phyloP scores from a whole-genome alignment of 2,888 invertebrate genomes.

The Pyrochroa serraticornis region DNA sequence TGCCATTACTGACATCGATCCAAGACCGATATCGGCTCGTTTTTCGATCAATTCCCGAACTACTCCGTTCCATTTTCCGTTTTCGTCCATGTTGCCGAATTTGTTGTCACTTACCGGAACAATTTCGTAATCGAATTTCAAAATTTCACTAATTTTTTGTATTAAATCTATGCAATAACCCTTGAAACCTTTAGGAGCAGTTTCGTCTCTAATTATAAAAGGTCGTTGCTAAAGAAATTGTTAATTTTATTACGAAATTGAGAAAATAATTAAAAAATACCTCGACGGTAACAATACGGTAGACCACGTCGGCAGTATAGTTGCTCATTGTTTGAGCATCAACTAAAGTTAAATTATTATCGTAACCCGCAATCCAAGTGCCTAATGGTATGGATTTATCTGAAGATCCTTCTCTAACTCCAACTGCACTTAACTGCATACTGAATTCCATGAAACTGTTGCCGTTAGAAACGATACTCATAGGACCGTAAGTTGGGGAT shows the following conservation, averaged over 20 bases:
- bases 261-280: slow-evolving; percentile 57
- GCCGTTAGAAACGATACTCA: slow-evolving; percentile 70
- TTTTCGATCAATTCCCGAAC: slow-evolving; percentile 58
- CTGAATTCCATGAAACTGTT: slow-evolving; percentile 77
- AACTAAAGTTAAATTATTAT: slow-evolving; percentile 68
- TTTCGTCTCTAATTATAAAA: slow-evolving; percentile 76
- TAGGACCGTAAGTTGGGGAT: slow-evolving; percentile 72
- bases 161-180: slow-evolving; percentile 97
- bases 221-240: slow-evolving; percentile 71
- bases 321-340: slow-evolving; percentile 73
- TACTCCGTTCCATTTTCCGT: slow-evolving; percentile 70
- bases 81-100: slow-evolving; percentile 89
- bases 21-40: slow-evolving; percentile 91
- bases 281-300: slow-evolving; percentile 83
- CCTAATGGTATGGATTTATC: slow-evolving; percentile 75
- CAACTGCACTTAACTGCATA: slow-evolving; percentile 73
- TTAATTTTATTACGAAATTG: background rate
- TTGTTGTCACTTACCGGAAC: slow-evolving; percentile 78
- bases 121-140: slow-evolving; percentile 91
- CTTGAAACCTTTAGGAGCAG: slow-evolving; percentile 68
- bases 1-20: slow-evolving; percentile 95
- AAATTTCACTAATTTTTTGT: slow-evolving; percentile 80
- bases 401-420: slow-evolving; percentile 74
- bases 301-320: slow-evolving; percentile 82
- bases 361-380: slow-evolving; percentile 78